Percentiles rank a stretch among this genome's conserved stretches.
These are phyloP conservation scores for Malthinus seriepunctatus DNA, from an alignment of 2,888 invertebrate species.

Conservation along the genomic window DNA sequence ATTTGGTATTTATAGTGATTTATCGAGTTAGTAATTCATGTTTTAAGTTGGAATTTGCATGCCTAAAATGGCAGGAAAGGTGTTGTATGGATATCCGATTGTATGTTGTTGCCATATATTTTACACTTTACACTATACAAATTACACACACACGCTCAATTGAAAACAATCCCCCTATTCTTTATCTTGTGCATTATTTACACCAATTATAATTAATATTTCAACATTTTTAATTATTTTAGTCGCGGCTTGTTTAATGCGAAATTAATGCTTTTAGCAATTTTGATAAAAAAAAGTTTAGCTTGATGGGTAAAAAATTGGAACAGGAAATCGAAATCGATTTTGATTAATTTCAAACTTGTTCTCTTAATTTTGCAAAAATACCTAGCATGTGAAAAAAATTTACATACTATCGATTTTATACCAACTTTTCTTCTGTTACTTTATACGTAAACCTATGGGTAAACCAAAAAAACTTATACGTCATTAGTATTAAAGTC, in stretches of 20 bases:
- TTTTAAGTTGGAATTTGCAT: constrained; percentile 18
- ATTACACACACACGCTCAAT: constrained; percentile 14
- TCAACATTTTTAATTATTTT: background rate
- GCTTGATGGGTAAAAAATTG: background rate
- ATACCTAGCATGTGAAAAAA: too few relatives aligned
- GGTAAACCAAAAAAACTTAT: too few relatives aligned
- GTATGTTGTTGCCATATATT: constrained; percentile 16
- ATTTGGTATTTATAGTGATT: constrained; percentile 15
- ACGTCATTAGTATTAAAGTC: too few relatives aligned
- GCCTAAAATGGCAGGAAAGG: constrained; percentile 20
- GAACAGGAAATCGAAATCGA: background rate
- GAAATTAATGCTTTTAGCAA: background rate
- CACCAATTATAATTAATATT: background rate
- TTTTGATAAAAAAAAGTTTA: too few relatives aligned
- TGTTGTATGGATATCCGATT: constrained; percentile 24
- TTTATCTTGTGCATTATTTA: background rate
- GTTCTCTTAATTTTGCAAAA: too few relatives aligned
- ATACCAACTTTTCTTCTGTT: too few relatives aligned
- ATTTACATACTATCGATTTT: too few relatives aligned
- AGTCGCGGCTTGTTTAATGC: background rate
- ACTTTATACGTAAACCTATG: too few relatives aligned
- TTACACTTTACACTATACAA: constrained; percentile 18
- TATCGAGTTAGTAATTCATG: constrained; percentile 13
- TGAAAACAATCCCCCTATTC: constrained; percentile 1
- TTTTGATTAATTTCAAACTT: too few relatives aligned